Evolutionary conservation across 2,888 invertebrate genomes (phyloP).

Genomic region (Eretmocerus hayati): DNA sequence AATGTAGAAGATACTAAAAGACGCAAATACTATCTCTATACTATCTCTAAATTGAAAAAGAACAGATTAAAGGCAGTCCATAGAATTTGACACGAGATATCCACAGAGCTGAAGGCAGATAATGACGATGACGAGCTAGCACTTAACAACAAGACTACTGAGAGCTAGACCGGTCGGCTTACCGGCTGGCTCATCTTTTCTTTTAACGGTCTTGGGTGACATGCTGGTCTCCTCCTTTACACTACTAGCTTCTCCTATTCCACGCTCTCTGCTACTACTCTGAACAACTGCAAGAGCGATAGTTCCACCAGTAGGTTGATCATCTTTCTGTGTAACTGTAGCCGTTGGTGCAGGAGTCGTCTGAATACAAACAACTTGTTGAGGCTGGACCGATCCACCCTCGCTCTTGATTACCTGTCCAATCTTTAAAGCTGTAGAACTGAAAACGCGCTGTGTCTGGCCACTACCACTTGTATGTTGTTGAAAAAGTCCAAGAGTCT

Average conservation of each 20-base stretch:
- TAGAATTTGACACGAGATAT: too few relatives aligned
- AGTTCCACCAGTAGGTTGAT: conserved; percentile 29
- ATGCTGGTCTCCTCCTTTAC: conserved; percentile 35
- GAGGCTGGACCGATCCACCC: too few relatives aligned
- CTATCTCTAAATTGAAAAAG: too few relatives aligned
- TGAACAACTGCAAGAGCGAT: conserved; percentile 39
- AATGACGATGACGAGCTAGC: not conserved
- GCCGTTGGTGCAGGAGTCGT: too few relatives aligned
- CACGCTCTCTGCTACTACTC: conserved; percentile 30
- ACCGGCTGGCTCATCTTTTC: conserved; percentile 39
- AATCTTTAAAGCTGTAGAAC: conserved; percentile 30
- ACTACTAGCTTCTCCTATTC: conserved; percentile 33
- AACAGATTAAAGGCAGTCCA: too few relatives aligned
- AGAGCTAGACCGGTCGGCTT: conserved; percentile 28
- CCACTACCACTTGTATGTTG: conserved; percentile 40
- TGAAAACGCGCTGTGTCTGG: conserved; percentile 41
- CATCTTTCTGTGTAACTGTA: conserved; percentile 4
- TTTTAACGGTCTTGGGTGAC: conserved; percentile 39
- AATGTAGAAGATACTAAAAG: too few relatives aligned
- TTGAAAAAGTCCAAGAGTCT: conserved; percentile 15
- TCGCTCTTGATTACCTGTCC: conserved; percentile 27
- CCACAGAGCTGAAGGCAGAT: too few relatives aligned
- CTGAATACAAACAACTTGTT: conserved; percentile 17
- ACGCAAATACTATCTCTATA: too few relatives aligned
- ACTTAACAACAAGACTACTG: too few relatives aligned